Base-by-base conservation (phyloP, 2,888 invertebrate species). In the Callinectes sapidus region DNA sequence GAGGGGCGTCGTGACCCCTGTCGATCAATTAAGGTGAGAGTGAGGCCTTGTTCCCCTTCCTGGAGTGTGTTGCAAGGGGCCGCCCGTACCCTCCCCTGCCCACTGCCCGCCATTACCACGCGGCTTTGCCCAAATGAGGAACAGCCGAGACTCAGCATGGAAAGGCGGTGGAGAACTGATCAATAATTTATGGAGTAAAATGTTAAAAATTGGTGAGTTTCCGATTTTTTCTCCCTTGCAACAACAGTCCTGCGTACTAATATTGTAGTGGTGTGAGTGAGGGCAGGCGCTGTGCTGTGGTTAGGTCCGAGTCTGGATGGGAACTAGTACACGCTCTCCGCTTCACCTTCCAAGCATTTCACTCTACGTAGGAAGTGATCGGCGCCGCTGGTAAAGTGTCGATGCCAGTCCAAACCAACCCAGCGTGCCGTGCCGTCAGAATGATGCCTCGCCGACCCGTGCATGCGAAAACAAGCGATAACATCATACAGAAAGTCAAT, bases 1-100 rank as follows among this genome's bases (percentile, higher is more conserved):
- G 87, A 87, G 87, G 87, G 81, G 81, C 81, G 81, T 13, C 81
- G 81, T 81, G 81, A 81, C 81, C 81, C 81, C 81, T 81, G 81
- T 81, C 81, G 81, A 81, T 81, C 81, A 81, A 81, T 81, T 81
- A 81, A 81, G 81, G 81, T 81, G 35, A 81, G 81, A 81, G 81
- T 81, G 81, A 81, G 81, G 81, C 81, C 81, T 81, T 35, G 81
- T 81, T 81, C 81, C 35, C 81, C 81, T 35, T 81, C 13, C 81
- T 35, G 81, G 16, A 35, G 81, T 81, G 35, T 81, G 81, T 81
- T 81, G 81, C 81, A 81, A 81, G 35, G 81, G 81, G 81, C 81
- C 81, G 81, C 81, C 81, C 81, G 81, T 81, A 32, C 81, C 81
- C 81, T 81, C 81, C 81, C 81, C 81, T 81, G 81, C 35, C 81